A percentile compares a stretch with the other conserved stretches of the same genome.
These are phyloP conservation scores for Tokudaia tokunoshimensis DNA, from an alignment of 2,797 vertebrate species.

Conservation along the genomic window DNA sequence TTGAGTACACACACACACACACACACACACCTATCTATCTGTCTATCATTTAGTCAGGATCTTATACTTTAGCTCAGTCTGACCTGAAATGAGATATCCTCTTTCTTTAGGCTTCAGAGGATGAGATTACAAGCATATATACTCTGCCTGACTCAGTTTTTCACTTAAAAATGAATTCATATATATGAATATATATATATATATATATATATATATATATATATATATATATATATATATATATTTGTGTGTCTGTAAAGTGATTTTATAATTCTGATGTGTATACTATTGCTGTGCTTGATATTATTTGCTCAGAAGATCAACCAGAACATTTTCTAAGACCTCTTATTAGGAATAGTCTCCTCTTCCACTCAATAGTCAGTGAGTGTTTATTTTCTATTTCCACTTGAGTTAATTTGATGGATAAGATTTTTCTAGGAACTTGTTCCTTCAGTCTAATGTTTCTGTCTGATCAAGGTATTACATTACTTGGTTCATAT, in stretches of 20 bases:
- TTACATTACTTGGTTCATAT: neutral
- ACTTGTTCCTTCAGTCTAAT: neutral
- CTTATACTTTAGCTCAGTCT: neutral
- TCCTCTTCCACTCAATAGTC: slow-evolving; percentile 2
- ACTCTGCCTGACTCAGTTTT: neutral
- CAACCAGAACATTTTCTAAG: neutral
- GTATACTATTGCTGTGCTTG: neutral
- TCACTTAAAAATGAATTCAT: slow-evolving; percentile 24
- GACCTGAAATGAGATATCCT: neutral
- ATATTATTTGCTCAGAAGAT: slow-evolving; percentile 19
- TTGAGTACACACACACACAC: neutral
- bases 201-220: neutral
- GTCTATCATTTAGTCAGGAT: neutral
- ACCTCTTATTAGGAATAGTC: neutral
- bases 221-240: no score
- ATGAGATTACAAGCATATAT: neutral
- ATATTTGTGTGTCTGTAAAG: no score
- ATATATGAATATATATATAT: no score
- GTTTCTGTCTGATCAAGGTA: slow-evolving; percentile 28
- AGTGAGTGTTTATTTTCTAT: slow-evolving; percentile 30
- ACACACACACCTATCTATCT: no score
- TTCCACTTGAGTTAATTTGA: slow-evolving; percentile 43
- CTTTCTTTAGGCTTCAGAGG: neutral
- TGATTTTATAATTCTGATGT: no score
- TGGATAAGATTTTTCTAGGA: slow-evolving; percentile 43